Conservation (phyloP, 1,140 invertebrate genomes). For the Sminthurides bifidus region DNA sequence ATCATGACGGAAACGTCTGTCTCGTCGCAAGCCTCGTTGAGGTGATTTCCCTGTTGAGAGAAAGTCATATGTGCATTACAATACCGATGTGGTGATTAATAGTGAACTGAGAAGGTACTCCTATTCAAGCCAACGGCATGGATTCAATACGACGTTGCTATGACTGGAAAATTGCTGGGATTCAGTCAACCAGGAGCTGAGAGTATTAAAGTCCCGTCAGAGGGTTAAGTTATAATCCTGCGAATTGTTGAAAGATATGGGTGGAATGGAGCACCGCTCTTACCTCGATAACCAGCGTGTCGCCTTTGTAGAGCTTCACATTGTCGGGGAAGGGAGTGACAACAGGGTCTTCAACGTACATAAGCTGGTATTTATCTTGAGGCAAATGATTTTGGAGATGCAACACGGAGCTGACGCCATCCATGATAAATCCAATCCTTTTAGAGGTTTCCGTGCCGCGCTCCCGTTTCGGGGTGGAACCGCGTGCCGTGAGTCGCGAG, state of each 20-base stretch:
- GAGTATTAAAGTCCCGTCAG: no score
- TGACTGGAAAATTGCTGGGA: no score
- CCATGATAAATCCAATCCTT: slow-evolving; percentile 83
- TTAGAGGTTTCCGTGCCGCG: slow-evolving; percentile 22
- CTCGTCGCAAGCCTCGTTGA: slow-evolving; percentile 78
- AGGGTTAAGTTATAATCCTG: no score
- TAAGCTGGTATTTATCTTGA: slow-evolving; percentile 59
- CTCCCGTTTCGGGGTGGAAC: slow-evolving; percentile 13
- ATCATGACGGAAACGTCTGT: slow-evolving; percentile 88
- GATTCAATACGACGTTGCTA: no score
- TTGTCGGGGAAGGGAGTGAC: slow-evolving; percentile 74
- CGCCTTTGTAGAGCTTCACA: slow-evolving; percentile 83
- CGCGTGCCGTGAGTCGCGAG: slow-evolving; percentile 7
- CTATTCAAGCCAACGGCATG: no score
- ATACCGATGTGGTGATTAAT: no score
- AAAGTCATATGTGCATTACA: slow-evolving; percentile 35
- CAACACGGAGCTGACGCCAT: slow-evolving; percentile 75
- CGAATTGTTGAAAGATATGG: no score
- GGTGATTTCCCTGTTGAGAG: slow-evolving; percentile 56
- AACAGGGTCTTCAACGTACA: slow-evolving; percentile 84
- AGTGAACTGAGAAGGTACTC: no score
- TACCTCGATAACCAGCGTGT: slow-evolving; percentile 84
- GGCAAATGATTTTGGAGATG: slow-evolving; percentile 79
- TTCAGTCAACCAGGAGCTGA: no score
- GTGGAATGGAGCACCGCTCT: slow-evolving; percentile 19